Base-by-base conservation (phyloP, 2,888 invertebrate species). In the Sabatieria punctata region DNA sequence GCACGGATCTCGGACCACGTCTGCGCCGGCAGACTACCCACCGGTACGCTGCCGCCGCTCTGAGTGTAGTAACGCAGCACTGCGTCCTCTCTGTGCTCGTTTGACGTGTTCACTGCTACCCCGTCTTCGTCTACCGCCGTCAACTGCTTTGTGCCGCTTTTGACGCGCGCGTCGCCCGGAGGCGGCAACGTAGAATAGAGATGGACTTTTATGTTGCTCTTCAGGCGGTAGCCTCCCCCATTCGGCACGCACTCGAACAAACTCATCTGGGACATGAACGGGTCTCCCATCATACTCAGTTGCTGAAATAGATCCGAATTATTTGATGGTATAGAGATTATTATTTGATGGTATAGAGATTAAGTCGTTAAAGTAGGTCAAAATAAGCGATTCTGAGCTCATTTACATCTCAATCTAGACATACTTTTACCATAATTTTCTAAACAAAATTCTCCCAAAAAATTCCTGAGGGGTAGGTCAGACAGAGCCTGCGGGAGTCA, bases 121-220 rank as follows among this genome's bases (percentile, higher is more conserved):
- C n/a, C 38, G 8, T 33, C 33, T 33, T 33, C 33, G 13, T 13
- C n/a, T 33, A 13, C n/a, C 11, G n/a, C 13, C 13, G 11, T 13
- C 11, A 11, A 11, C 26, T 11, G 11, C 23, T 23, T 35, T 25
- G 21, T 8, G 19, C 13, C 4, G 45, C 30, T 19, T 22, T 39
- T 39, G 61, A 91, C 85, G 46, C 75, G 74, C 3, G 86, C 85
- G 72, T 93, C 93, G 4, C 95, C 95, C 71, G 93, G 93, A 6
- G 93, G 93, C 40, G 91, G 85, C 33, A 91, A 89, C 71, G 84
- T 88, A 59, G 93, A 86, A 71, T 86, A 95, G 60, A 95, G 73
- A 71, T 93, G 89, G 67, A 95, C 78, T 21, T 38, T 30, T 15
- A 30, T 15, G 13, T 18, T 18, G 19, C 25, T 6, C 45, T 45